A percentile compares a stretch with the other conserved stretches of the same genome.
phyloP scores from a whole-genome alignment of 1,140 invertebrate genomes.

The Drosophila biarmipes region DNA sequence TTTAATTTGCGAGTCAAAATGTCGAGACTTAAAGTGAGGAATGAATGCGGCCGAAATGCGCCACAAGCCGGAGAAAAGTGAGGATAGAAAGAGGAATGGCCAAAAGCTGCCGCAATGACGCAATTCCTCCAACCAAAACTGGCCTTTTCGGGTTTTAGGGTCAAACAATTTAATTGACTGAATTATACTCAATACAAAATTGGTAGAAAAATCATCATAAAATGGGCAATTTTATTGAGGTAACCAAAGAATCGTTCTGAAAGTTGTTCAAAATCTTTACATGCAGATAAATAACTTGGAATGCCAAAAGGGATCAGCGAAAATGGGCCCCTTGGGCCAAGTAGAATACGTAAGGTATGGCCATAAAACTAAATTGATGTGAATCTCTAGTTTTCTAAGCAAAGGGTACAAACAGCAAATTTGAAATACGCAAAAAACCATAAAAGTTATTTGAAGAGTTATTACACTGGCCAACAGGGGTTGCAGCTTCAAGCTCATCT shows the following conservation, averaged over 20 bases:
- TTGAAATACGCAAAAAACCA: conserved; percentile 8
- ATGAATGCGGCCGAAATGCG: conserved; percentile 47
- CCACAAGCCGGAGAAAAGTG: conserved; percentile 14
- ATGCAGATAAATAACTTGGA: conserved; percentile 36
- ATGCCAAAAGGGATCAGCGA: conserved; percentile 42
- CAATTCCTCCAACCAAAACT: conserved; percentile 9
- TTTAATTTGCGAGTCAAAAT: conserved; percentile 77
- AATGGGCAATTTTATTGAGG: conserved; percentile 41
- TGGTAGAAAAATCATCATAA: conserved; percentile 29
- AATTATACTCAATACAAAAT: conserved; percentile 27
- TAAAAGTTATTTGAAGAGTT: conserved; percentile 13
- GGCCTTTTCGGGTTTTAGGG: conserved; percentile 8
- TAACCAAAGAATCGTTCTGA: conserved; percentile 27
- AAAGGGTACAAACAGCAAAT: conserved; percentile 7
- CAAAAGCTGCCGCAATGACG: conserved; percentile 35
- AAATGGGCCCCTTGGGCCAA: conserved; percentile 37
- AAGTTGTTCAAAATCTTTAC: conserved; percentile 38
- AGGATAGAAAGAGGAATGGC: conserved; percentile 5
- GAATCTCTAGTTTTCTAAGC: conserved; percentile 1
- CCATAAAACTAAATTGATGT: conserved; percentile 63
- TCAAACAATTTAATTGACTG: conserved; percentile 51
- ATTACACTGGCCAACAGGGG: not conserved
- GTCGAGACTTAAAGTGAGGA: conserved; percentile 66
- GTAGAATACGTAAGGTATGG: conserved; percentile 34
- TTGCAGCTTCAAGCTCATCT: not conserved